These are phyloP conservation scores for Minunthozetes semirufus DNA, from an alignment of 2,888 invertebrate genomes.

Conservation along the genomic window DNA sequence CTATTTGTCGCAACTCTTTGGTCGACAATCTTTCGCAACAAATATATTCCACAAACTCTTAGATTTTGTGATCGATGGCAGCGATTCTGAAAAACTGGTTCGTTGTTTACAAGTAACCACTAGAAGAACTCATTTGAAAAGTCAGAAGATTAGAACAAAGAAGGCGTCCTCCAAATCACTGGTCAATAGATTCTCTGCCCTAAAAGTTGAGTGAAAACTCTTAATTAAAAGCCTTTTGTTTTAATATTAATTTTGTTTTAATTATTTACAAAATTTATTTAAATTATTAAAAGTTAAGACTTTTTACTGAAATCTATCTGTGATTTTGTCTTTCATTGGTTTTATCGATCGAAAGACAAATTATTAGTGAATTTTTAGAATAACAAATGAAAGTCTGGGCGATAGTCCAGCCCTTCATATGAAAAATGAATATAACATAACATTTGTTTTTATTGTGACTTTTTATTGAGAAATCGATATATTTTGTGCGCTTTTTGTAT, in stretches of 20 bases:
- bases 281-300: no score
- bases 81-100: not conserved
- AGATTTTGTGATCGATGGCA: not conserved
- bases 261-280: no score
- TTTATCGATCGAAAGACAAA: no score
- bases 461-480: not conserved
- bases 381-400: no score
- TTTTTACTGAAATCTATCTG: no score
- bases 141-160: constrained; percentile 21
- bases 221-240: no score
- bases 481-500: not conserved
- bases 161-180: not conserved
- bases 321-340: no score
- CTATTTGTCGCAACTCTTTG: constrained; percentile 40
- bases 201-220: not conserved
- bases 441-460: not conserved
- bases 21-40: constrained; percentile 49
- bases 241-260: no score
- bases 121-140: constrained; percentile 31
- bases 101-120: constrained; percentile 30
- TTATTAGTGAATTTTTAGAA: no score
- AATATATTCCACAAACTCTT: not conserved
- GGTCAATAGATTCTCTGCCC: not conserved
- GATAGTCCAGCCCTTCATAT: no score
- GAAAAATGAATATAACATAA: no score